These are phyloP conservation scores for Aptenodytes patagonicus DNA, from an alignment of 2,113 vertebrate species.

Conservation along the genomic window DNA sequence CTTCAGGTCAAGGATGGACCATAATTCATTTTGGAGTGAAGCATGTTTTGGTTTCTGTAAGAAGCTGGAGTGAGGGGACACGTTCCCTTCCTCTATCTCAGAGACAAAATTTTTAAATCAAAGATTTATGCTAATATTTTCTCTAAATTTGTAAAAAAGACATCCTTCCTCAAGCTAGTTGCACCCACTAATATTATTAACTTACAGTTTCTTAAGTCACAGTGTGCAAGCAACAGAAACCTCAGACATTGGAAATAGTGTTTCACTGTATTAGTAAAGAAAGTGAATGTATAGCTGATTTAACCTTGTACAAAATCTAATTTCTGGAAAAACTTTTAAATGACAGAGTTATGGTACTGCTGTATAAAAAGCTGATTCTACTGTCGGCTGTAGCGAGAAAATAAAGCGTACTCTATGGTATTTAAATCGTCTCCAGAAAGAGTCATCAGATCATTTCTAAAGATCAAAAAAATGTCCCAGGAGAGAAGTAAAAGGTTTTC, in stretches of 20 bases:
- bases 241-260: fast-evolving
- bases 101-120: background rate
- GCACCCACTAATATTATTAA: background rate
- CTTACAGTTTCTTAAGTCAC: background rate
- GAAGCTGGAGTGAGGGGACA: background rate
- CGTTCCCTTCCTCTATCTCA: background rate
- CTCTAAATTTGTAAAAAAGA: background rate
- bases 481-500: background rate
- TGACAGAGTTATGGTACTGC: background rate
- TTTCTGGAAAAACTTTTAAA: background rate
- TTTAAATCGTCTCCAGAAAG: background rate
- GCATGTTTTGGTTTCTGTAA: background rate
- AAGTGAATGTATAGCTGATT: background rate
- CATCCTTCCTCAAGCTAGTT: background rate
- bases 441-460: background rate
- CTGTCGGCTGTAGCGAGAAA: background rate
- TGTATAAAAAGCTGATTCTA: background rate
- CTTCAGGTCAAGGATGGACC: background rate
- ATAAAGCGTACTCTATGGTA: background rate
- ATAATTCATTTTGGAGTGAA: background rate
- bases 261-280: background rate
- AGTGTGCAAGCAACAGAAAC: background rate
- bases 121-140: background rate
- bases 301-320: background rate
- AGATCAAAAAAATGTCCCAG: background rate